Base-by-base conservation (phyloP, 1,140 invertebrate genomes). In the Mycetomoellerius zeteki region DNA sequence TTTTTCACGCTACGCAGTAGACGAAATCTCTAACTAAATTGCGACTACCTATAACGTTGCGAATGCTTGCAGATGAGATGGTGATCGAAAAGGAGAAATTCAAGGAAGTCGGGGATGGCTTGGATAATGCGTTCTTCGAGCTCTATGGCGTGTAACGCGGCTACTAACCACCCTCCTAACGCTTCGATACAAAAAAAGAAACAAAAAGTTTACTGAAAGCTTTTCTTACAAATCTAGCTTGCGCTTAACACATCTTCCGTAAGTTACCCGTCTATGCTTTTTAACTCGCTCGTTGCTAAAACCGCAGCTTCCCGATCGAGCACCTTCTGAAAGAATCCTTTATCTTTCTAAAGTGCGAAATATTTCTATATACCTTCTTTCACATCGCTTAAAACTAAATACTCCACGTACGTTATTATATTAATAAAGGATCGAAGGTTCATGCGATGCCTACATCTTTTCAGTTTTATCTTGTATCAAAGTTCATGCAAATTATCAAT, bases 71-170 rank as follows among this genome's bases (percentile, higher is more conserved):
- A 99, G 99, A 99, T 97, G 99, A 99, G 96, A 97, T 99, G 96
- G 98, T 99, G 93, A 97, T 97, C 94, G 99, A 99, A 96, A 99
- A 99, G 97, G 99, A 99, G 96, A 99, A 99, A 95, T 99, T 99
- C 98, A 99, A 99, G 97, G 97, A 98, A 95, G 99, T 99, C 96
- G 99, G 98, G 95, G 99, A 99, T 96, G 99, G 99, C 96, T 97
- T 99, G 97, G 99, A 99, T 96, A 97, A 97, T 94, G 99, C 99
- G 92, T 99, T 99, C 97, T 97, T 98, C 94, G 99, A 99, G 96
- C 97, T 99, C 95, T 99, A 99, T 96, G 97, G 97, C 94, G 97
- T 97, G 93, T 98, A 97, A 96, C 93, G 85, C 85, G 69, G 43
- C 71, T 84, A 86, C 62, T 87, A 92, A 92, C 86, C 84, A 86